phyloP scores from a whole-genome alignment of 2,797 vertebrate species.

The Strix occidentalis region DNA sequence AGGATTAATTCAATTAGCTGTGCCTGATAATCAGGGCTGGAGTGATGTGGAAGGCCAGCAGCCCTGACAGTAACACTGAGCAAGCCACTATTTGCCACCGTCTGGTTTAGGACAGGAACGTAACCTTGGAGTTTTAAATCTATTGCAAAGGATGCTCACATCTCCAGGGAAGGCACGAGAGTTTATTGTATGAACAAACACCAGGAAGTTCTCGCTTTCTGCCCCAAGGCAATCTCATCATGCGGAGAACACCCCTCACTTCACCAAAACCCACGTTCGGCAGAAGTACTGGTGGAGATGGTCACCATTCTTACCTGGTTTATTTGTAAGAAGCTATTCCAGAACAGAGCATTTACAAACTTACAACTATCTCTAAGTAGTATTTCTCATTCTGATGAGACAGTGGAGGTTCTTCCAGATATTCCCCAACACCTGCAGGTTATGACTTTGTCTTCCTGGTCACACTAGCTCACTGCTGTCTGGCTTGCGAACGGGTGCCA shows the following conservation, averaged over 20 bases:
- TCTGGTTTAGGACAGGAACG: background rate
- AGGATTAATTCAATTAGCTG: background rate
- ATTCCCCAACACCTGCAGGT: background rate
- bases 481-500: fast-evolving
- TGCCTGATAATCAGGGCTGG: background rate
- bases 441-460: background rate
- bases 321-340: background rate
- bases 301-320: background rate
- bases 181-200: background rate
- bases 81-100: background rate
- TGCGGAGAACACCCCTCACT: background rate
- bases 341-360: background rate
- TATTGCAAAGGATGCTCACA: background rate
- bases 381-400: background rate
- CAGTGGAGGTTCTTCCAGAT: background rate
- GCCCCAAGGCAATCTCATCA: background rate
- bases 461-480: background rate
- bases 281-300: background rate
- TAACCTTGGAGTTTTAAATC: background rate
- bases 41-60: background rate
- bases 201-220: background rate
- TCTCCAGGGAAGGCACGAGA: background rate
- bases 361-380: background rate
- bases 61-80: background rate
- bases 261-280: background rate